Base-by-base conservation (phyloP, 2,888 invertebrate genomes). In the Cryptus viduatorius region DNA sequence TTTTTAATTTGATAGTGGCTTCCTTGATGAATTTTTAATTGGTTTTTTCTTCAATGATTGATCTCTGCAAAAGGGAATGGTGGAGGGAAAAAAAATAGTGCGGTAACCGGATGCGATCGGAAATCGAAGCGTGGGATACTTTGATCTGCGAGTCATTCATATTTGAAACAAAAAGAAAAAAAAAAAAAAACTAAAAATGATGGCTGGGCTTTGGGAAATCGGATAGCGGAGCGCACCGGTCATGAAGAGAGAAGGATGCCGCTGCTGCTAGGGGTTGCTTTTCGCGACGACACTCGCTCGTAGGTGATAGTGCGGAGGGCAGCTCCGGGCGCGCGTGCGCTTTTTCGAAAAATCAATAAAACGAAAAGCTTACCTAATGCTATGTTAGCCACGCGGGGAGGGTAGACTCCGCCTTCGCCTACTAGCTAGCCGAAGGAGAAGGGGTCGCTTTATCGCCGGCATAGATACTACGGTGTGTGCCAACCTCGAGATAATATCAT, bases 281-380 rank as follows among this genome's bases (percentile, higher is more conserved):
- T 91, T 91, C 89, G 89, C 89, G 89, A 92, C 89, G 89, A 88
- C 87, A 89, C 89, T 90, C 87, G 86, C 81, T 89, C 90, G 92
- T 93, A 93, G 93, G 92, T 89, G 90, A 92, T 93, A 92, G 93
- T 92, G 91, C 90, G 90, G 91, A 92, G 90, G 90, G 91, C 90
- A 90, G 89, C 87, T 88, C 88, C 88, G 90, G 90, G 91, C 92
- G 93, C 93, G 93, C 93, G 92, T 90, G 93, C 93, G 93, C 93
- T 93, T 93, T 93, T 93, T 91, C 92, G 92, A 94, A 94, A 94
- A 94, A 94, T 94, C 93, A 93, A 94, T 94, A 94, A 94, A 94
- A 93, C 91, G 93, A 93, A 93, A 93, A 93, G 93, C 93, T 93
- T 93, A 91, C 92, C 92, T 93, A 93, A 93, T 92, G 93, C 93